phyloP scores from a whole-genome alignment of 2,113 vertebrate species.

The Gasterosteus aculeatus region DNA sequence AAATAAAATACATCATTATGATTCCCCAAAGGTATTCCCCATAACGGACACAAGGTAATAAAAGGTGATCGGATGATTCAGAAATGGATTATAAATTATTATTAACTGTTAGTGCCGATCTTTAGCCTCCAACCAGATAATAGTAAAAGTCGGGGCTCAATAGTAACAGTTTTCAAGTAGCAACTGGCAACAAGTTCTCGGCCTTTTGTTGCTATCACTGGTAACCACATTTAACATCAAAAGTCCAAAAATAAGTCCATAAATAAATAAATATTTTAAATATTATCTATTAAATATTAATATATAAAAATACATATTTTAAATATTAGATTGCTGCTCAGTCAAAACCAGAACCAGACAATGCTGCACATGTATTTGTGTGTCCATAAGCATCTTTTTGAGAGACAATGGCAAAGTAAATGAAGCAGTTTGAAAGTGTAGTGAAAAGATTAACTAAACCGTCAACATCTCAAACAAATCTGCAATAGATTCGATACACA shows the following conservation, averaged over 20 bases:
- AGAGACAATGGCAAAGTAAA: neutral
- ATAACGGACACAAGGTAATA: neutral
- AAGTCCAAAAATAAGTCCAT: neutral
- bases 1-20: neutral
- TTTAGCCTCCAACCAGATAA: neutral
- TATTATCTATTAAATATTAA: no score
- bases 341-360: neutral
- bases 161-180: neutral
- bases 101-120: neutral
- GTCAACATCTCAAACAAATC: no score
- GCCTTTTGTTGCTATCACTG: neutral
- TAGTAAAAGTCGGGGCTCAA: neutral
- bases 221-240: neutral
- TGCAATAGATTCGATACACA: no score
- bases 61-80: neutral
- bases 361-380: neutral
- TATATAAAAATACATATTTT: neutral
- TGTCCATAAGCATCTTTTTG: neutral
- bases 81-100: neutral
- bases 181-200: neutral
- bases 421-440: neutral
- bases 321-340: neutral
- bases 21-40: neutral
- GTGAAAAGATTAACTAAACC: neutral
- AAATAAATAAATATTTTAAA: neutral